These are phyloP conservation scores for Nycteola revayana DNA, from an alignment of 2,888 invertebrate species.

Conservation along the genomic window DNA sequence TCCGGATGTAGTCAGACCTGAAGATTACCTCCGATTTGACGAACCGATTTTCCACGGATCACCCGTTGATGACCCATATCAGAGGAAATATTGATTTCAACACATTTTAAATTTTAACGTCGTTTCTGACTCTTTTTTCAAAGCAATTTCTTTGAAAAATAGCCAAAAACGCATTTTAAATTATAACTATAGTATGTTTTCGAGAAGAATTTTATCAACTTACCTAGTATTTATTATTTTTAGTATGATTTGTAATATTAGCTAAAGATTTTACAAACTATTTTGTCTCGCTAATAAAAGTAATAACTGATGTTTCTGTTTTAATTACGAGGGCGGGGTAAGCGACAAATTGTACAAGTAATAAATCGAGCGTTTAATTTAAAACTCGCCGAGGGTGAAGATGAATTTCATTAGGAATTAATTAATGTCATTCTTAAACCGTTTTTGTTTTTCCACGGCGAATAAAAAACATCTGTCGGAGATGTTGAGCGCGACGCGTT, in stretches of 20 bases:
- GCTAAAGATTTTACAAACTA: constrained; percentile 43
- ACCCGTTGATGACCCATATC: constrained; percentile 64
- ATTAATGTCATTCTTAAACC: constrained; percentile 82
- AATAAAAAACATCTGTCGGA: constrained; percentile 80
- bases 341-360: constrained; percentile 79
- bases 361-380: constrained; percentile 79
- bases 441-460: constrained; percentile 77
- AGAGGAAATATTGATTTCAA: constrained; percentile 62
- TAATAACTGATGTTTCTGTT: constrained; percentile 63
- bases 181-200: constrained; percentile 14
- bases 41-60: constrained; percentile 69
- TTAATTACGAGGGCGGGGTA: constrained; percentile 60
- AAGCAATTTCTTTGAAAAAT: constrained; percentile 35
- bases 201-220: constrained; percentile 20
- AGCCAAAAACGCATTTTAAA: constrained; percentile 29
- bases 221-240: constrained; percentile 48
- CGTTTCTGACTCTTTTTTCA: constrained; percentile 45
- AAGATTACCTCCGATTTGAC: constrained; percentile 67
- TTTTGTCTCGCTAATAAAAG: constrained; percentile 70
- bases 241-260: constrained; percentile 32
- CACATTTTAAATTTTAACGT: constrained; percentile 1
- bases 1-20: constrained; percentile 59
- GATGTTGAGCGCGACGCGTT: constrained; percentile 64
- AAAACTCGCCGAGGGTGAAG: constrained; percentile 78
- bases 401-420: constrained; percentile 83